These are phyloP conservation scores for Anableps anableps DNA, from an alignment of 2,797 vertebrate genomes.

Conservation along the genomic window DNA sequence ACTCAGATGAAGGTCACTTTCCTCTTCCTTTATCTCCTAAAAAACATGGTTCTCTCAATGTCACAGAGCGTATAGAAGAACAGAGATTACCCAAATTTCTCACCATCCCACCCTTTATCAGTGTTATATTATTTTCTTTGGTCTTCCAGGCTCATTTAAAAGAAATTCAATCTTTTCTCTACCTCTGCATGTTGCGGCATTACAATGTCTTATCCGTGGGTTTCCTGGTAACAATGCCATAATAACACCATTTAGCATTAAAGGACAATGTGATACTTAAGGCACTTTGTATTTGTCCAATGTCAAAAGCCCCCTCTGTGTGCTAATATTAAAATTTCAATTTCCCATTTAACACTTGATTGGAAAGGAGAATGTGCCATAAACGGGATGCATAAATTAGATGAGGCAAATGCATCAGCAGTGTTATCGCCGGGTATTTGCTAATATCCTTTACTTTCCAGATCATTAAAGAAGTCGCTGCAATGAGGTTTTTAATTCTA, in stretches of 20 bases:
- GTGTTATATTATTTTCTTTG: conserved; percentile 23
- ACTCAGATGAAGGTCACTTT: conserved; percentile 30
- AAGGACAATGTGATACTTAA: conserved; percentile 11
- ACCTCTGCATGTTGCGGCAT: background rate
- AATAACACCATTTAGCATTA: conserved; percentile 25
- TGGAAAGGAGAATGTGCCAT: conserved; percentile 24
- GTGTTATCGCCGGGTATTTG: conserved; percentile 38
- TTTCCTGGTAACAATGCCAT: conserved; percentile 29
- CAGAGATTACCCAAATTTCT: conserved; percentile 31
- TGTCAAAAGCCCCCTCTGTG: conserved; percentile 2
- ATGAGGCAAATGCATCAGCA: conserved; percentile 28
- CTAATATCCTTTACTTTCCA: conserved; percentile 66
- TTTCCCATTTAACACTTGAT: conserved; percentile 28
- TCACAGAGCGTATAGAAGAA: conserved; percentile 27
- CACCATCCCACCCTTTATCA: conserved; percentile 29
- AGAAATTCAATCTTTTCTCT: conserved; percentile 38
- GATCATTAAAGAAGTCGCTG: conserved; percentile 59
- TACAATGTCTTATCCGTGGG: conserved; percentile 40
- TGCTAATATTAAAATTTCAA: conserved; percentile 17
- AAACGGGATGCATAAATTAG: conserved; percentile 45
- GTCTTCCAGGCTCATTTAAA: conserved; percentile 31
- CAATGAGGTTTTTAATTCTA: conserved; percentile 64
- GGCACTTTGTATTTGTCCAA: conserved; percentile 20
- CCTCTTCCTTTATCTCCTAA: conserved; percentile 43
- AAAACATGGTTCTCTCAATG: conserved; percentile 34